Evolutionary conservation across 2,888 invertebrate species (phyloP).

Genomic region (Epistrophe grossulariae): DNA sequence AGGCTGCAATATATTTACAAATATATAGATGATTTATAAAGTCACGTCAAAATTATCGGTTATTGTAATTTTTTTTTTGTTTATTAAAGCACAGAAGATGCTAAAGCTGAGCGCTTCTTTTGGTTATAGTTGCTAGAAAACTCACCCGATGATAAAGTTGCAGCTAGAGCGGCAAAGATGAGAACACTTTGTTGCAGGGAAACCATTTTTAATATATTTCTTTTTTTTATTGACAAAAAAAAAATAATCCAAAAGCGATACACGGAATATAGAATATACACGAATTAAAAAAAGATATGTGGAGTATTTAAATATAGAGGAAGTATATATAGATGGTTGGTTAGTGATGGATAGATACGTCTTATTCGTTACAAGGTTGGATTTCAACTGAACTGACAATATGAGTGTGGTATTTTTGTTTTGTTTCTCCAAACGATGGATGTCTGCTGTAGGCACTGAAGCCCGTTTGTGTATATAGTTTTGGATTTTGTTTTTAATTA

Average conservation of each 20-base stretch:
- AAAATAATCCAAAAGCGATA: constrained; percentile 5
- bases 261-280: constrained; percentile 15
- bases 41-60: background rate
- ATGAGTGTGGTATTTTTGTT: constrained; percentile 44
- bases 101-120: background rate
- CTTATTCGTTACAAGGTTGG: constrained; percentile 65
- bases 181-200: constrained; percentile 79
- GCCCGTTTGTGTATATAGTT: background rate
- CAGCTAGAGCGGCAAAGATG: constrained; percentile 79
- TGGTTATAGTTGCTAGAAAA: constrained; percentile 12
- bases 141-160: constrained; percentile 80
- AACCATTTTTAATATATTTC: constrained; percentile 78
- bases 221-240: constrained; percentile 17
- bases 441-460: constrained; percentile 16
- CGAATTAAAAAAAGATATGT: constrained; percentile 19
- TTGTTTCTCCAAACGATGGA: constrained; percentile 70
- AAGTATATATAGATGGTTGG: background rate
- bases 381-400: constrained; percentile 74
- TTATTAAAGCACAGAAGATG: background rate
- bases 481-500: background rate
- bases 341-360: constrained; percentile 52
- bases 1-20: constrained; percentile 78
- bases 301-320: too few relatives aligned
- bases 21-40: constrained; percentile 26
- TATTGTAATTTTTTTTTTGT: background rate